Evolutionary conservation across 2,113 vertebrate species (phyloP), one percentile per base, ranked within the genome.

Genomic region (Promerops cafer): DNA sequence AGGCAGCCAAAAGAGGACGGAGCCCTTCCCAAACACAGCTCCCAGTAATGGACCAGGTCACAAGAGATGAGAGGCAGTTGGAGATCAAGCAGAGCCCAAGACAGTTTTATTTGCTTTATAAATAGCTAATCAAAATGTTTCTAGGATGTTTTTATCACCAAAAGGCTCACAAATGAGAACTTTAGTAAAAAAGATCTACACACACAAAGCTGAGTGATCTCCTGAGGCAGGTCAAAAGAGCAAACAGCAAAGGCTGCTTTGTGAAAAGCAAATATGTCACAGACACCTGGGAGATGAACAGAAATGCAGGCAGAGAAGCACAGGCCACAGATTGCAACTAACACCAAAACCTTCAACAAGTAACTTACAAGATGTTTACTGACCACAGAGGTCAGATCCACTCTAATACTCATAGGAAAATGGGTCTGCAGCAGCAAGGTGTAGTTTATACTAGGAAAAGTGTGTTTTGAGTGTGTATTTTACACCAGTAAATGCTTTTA

Each of bases 331-430:
- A 82, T 4, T 66, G 40, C 31, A 68, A 47, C 75, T 40, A 90
- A 89, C 57, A 64, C 40, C 64, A 90, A 93, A 94, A 78, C 74
- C 59, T 87, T 85, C 70, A 79, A 76, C 76, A 94, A 96, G 89
- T 56, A 78, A 83, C 80, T 87, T 84, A 69, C 37, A 86, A 69
- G 83, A 81, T 44, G 57, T 84, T 93, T 91, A 75, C 49, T 89
- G 80, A 92, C 72, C 83, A 89, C 90, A 84, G 57, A 18, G 69
- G 88, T 87, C 80, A 95, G 40, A 78, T 28, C 40, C 37, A 64
- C 83, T 90, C 76, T 30, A 52, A 45, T 68, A 50, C 76, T 72
- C 56, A 40, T 19, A 33, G 56, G 74, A 81, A 96, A 83, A 61
- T 7, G 35, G 16, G 63, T 69, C 71, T 75, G 82, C 56, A 64